A percentile compares a stretch with the other conserved stretches of the same genome.
phyloP scores from a whole-genome alignment of 2,888 invertebrate genomes.

The Stenodera caucasica region DNA sequence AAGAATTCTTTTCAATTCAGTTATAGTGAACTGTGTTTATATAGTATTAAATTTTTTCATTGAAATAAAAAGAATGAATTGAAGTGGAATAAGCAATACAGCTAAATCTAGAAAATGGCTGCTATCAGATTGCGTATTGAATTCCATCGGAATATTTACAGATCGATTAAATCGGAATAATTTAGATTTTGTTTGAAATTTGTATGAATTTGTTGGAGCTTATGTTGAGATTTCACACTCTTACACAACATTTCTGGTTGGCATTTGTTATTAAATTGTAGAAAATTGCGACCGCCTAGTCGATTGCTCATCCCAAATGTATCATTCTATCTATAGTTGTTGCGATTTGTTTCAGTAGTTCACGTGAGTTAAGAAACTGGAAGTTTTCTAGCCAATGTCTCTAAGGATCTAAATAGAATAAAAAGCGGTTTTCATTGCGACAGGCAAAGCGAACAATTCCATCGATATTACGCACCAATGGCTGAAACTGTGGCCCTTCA shows the following conservation, averaged over 20 bases:
- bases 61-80: neutral
- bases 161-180: too few species aligned
- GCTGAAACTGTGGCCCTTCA: conserved; percentile 10
- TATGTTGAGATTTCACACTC: neutral
- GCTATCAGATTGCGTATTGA: neutral
- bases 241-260: neutral
- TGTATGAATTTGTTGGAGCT: neutral
- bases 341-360: conserved; percentile 33
- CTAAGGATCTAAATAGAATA: conserved; percentile 43
- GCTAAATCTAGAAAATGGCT: neutral
- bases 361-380: conserved; percentile 36
- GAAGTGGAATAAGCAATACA: neutral
- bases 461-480: conserved; percentile 21
- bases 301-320: conserved; percentile 13
- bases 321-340: conserved; percentile 32
- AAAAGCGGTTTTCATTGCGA: conserved; percentile 47
- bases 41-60: conserved; percentile 1
- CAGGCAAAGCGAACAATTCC: conserved; percentile 42
- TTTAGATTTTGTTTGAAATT: too few species aligned
- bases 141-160: neutral
- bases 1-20: neutral
- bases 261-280: neutral
- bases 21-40: neutral
- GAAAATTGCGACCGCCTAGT: neutral
- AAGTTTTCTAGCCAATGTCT: conserved; percentile 31